phyloP scores from a whole-genome alignment of 2,888 invertebrate genomes.

The Osmoderma eremita region DNA sequence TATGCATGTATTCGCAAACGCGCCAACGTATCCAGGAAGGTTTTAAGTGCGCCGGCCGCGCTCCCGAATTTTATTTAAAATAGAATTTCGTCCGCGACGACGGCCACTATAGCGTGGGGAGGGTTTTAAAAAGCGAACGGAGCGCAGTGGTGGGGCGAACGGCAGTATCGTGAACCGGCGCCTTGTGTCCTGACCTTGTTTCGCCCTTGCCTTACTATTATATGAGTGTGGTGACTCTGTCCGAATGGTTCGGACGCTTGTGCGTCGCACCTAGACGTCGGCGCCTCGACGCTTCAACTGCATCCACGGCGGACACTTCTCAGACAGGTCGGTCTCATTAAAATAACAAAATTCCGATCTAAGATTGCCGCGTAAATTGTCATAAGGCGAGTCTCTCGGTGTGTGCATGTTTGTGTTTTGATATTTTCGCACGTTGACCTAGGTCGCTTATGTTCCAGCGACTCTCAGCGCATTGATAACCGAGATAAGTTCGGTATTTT shows the following conservation, averaged over 20 bases:
- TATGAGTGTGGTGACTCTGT: slow-evolving; percentile 57
- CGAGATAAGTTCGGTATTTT: slow-evolving; percentile 16
- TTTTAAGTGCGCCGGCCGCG: not conserved
- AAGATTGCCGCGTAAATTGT: too few species aligned
- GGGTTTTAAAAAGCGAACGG: slow-evolving; percentile 47
- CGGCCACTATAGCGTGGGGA: slow-evolving; percentile 60
- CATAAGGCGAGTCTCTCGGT: not conserved
- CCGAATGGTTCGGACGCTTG: slow-evolving; percentile 53
- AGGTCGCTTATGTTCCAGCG: slow-evolving; percentile 33
- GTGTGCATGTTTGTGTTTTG: slow-evolving; percentile 18
- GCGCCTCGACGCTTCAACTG: slow-evolving; percentile 46
- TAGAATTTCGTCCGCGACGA: slow-evolving; percentile 3
- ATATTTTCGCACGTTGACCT: slow-evolving; percentile 33
- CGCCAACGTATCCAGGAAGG: not conserved
- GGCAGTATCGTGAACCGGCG: slow-evolving; percentile 61
- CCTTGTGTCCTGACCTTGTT: slow-evolving; percentile 60
- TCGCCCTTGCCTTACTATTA: slow-evolving; percentile 60
- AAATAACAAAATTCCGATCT: not conserved
- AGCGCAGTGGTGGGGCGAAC: slow-evolving; percentile 58
- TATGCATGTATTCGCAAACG: too few species aligned
- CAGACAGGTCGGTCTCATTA: slow-evolving; percentile 31
- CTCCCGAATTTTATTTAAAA: slow-evolving; percentile 14
- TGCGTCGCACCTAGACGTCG: slow-evolving; percentile 45
- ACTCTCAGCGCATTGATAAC: slow-evolving; percentile 18
- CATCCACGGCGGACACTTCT: slow-evolving; percentile 20